Evolutionary conservation across 2,888 invertebrate genomes (phyloP), one percentile per base, ranked within the genome.

Genomic region (Pecten maximus): DNA sequence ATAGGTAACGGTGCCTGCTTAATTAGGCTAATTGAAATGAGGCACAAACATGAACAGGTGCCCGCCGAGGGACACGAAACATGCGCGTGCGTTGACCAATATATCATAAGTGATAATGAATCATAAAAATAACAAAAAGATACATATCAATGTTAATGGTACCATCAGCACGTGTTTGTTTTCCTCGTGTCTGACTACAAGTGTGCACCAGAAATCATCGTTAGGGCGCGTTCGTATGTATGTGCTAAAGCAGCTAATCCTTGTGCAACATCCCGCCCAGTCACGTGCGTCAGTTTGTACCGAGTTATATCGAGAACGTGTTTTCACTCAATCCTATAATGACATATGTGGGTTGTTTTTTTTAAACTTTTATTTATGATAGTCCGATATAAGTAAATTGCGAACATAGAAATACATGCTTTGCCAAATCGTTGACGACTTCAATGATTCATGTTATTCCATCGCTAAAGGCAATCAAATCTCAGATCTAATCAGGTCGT

Each of bases 21-120:
- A 54, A 54, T 54, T 54, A 54, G 54, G 54, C 54, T 54, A 54
- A 54, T 54, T 54, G 54, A 54, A 54, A 54, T 54, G 54, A n/a
- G 12, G n/a, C 54, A 54, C 54, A 23, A 54, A 6, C 54, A 54
- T 54, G 54, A 54, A 54, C 54, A 54, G 54, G 54, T 54, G 54
- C 23, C 23, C 54, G 54, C 54, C n/a, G 54, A 23, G 54, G 54
- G 54, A 54, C 54, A n/a, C 23, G n/a, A n/a, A 54, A 23, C 19
- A n/a, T 23, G n/a, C 54, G 23, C 19, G n/a, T 23, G 8, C 23
- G 8, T 19, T 54, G 54, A 54, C 54, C 54, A 54, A 6, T 8
- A 54, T 23, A 19, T 54, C 6, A 54, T 8, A 54, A 15, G 12
- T 2, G 54, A 19, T 19, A 19, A 23, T 54, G 23, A 54, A 54